Conservation (phyloP, 2,113 vertebrate species). For the Eubucco bourcierii region DNA sequence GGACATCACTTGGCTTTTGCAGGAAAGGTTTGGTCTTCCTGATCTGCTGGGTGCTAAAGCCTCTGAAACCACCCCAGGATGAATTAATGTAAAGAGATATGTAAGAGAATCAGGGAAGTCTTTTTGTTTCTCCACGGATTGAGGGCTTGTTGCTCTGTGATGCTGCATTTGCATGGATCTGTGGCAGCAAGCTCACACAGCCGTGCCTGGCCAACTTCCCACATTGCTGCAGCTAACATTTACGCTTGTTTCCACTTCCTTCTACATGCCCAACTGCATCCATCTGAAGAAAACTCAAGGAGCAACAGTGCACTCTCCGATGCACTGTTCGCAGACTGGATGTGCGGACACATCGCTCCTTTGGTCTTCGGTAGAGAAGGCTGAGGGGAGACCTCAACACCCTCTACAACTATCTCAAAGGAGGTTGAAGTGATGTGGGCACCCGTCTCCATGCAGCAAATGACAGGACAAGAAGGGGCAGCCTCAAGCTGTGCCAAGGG, state of each 20-base stretch:
- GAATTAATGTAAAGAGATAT: background rate
- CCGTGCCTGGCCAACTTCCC: background rate
- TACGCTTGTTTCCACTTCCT: background rate
- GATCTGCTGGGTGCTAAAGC: background rate
- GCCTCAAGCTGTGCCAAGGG: too few relatives aligned
- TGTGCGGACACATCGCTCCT: background rate
- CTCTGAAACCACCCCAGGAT: background rate
- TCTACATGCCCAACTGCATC: background rate
- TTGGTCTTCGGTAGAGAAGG: too few relatives aligned
- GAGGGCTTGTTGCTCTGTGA: background rate
- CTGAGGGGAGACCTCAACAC: too few relatives aligned
- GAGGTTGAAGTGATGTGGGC: too few relatives aligned
- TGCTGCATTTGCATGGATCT: rapidly evolving
- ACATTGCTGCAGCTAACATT: background rate
- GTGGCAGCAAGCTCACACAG: background rate
- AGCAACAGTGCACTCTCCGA: rapidly evolving
- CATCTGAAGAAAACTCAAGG: background rate
- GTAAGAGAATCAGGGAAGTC: background rate
- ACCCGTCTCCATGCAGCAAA: too few relatives aligned
- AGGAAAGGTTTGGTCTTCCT: background rate
- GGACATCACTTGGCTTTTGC: background rate
- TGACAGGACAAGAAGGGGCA: too few relatives aligned
- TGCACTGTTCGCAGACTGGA: background rate
- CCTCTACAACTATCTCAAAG: too few relatives aligned
- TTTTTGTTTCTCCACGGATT: background rate